These are phyloP conservation scores for Andrena dorsata DNA, from an alignment of 2,888 invertebrate genomes.

Conservation along the genomic window DNA sequence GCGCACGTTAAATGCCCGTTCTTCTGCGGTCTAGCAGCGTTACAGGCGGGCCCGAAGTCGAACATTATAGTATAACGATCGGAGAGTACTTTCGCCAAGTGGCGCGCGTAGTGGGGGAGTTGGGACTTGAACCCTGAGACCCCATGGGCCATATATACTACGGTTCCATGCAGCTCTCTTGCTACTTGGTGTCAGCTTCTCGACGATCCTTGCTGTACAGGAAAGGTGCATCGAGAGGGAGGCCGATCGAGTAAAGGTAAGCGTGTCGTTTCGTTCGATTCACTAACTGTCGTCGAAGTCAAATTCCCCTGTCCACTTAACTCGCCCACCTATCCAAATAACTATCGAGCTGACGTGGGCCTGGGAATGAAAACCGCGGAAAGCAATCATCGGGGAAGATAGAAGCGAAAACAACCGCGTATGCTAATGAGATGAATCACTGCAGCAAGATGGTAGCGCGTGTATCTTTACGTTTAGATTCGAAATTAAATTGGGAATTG, in stretches of 20 bases:
- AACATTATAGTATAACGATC: slow-evolving; percentile 73
- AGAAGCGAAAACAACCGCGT: not conserved
- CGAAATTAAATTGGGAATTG: not conserved
- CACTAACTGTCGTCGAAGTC: not conserved
- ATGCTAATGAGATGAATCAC: slow-evolving; percentile 55
- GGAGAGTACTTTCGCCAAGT: slow-evolving; percentile 82
- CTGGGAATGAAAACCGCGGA: too few species aligned
- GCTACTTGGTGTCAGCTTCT: slow-evolving; percentile 80
- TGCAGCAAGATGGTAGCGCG: not conserved
- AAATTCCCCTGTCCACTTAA: not conserved
- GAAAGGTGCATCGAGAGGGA: slow-evolving; percentile 31
- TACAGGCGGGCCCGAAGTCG: slow-evolving; percentile 68
- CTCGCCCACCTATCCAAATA: not conserved
- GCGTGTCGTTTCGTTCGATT: slow-evolving; percentile 25
- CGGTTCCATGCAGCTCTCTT: slow-evolving; percentile 77
- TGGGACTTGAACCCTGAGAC: slow-evolving; percentile 81
- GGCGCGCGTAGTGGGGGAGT: slow-evolving; percentile 77
- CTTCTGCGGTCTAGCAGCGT: slow-evolving; percentile 64
- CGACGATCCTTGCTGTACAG: slow-evolving; percentile 70
- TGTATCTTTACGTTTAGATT: not conserved
- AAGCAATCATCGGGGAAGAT: not conserved
- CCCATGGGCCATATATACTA: slow-evolving; percentile 80
- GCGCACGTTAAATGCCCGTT: slow-evolving; percentile 50
- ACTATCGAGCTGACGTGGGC: too few species aligned
- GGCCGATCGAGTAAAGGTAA: slow-evolving; percentile 59